Evolutionary conservation across 2,113 vertebrate species (phyloP).

Genomic region (Pterocles orientalis): DNA sequence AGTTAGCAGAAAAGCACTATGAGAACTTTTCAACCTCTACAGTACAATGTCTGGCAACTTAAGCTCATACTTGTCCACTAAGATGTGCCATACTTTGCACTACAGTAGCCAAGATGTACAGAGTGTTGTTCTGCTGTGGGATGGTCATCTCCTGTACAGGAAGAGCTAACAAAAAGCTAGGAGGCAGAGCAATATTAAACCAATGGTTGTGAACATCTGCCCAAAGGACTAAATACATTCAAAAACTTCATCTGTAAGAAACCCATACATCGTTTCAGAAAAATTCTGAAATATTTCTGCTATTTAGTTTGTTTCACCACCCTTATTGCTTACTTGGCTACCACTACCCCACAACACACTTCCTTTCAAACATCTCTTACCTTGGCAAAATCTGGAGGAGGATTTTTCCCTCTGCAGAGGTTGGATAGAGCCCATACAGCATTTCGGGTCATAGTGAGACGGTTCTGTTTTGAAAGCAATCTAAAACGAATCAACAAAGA

Average conservation of each 20-base stretch:
- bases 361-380: conserved; percentile 60
- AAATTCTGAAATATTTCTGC: neutral
- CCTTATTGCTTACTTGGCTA: neutral
- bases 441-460: conserved; percentile 96
- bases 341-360: neutral
- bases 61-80: neutral
- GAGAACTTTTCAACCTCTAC: neutral
- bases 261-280: neutral
- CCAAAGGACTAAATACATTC: neutral
- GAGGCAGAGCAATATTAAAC: neutral
- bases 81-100: neutral
- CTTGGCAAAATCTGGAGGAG: conserved; percentile 96
- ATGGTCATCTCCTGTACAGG: neutral
- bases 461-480: conserved; percentile 95
- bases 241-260: neutral
- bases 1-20: neutral
- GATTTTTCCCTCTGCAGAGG: conserved; percentile 97
- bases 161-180: neutral
- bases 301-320: neutral
- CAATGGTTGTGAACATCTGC: neutral
- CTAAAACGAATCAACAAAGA: conserved; percentile 72
- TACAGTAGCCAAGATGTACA: neutral
- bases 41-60: neutral
- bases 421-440: conserved; percentile 98
- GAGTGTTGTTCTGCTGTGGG: neutral